A percentile compares a stretch with the other conserved stretches of the same genome.
phyloP scores from a whole-genome alignment of 92 coral and sea anemone species.

The Siderastrea siderea region DNA sequence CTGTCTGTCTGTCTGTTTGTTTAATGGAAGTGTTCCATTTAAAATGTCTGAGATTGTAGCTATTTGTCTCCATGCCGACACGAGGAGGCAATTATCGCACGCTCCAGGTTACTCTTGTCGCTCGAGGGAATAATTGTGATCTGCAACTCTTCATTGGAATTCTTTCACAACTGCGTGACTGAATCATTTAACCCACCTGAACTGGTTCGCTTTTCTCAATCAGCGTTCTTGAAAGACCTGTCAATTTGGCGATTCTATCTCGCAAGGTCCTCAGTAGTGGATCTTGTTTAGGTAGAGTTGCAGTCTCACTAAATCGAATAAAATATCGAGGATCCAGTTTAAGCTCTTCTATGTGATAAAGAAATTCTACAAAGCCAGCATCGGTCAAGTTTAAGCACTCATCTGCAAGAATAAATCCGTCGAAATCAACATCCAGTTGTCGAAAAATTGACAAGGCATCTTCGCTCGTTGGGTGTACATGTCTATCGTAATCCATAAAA shows the following conservation, averaged over 20 bases:
- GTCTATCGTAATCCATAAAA: conserved; percentile 30
- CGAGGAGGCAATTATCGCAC: too few species aligned
- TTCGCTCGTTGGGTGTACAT: conserved; percentile 34
- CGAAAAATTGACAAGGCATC: conserved; percentile 50
- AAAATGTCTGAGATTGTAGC: too few species aligned
- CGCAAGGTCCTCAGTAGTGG: conserved; percentile 16
- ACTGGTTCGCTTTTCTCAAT: conserved; percentile 72
- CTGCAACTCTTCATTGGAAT: too few species aligned
- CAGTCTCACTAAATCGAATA: conserved; percentile 48
- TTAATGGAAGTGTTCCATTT: too few species aligned
- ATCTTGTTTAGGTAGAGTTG: conserved; percentile 21
- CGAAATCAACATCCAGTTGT: conserved; percentile 37
- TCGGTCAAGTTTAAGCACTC: conserved; percentile 32
- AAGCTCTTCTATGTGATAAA: conserved; percentile 30
- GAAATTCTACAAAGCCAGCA: conserved; percentile 17
- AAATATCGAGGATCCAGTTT: conserved; percentile 42
- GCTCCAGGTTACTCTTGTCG: too few species aligned
- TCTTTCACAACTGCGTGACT: too few species aligned
- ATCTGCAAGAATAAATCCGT: conserved; percentile 11
- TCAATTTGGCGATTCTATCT: conserved; percentile 56
- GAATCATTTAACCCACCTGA: conserved; percentile 49
- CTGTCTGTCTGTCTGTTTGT: too few species aligned
- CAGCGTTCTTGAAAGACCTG: conserved; percentile 63
- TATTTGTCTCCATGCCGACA: too few species aligned
- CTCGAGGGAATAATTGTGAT: too few species aligned